Evolutionary conservation across 2,113 vertebrate genomes (phyloP), one percentile per base, ranked within the genome.

Genomic region (Mobula birostris): DNA sequence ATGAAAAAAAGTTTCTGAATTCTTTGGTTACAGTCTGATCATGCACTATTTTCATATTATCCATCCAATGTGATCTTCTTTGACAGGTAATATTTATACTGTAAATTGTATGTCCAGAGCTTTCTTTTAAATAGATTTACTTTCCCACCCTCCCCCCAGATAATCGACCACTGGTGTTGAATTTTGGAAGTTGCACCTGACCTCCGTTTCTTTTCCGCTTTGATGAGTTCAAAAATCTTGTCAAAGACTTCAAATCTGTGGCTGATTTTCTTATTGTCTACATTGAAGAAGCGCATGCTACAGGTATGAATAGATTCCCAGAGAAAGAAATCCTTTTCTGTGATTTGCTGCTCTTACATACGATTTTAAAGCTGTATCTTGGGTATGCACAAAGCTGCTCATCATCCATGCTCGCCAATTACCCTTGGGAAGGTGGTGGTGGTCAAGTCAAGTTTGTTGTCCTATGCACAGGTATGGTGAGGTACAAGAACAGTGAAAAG

Each of bases 121-220:
- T 58, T 29, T 58, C 14, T 56, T 27, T 9, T 7, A 29, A 58
- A 88, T 63, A 19, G 58, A 68, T 66, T 90, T 2, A 85, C 5
- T 88, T 61, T 90, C 19, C 79, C 72, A 24, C 72, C 32, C 94
- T 15, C 79, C 72, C 32, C 72, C 32, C 94, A 99, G 98, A 94
- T 2, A 97, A 95, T 80, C 96, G 98, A 40, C 98, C 98, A 17
- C 96, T 99, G 96, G 97, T 99, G 94, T 94, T 99, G 95, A 98
- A 97, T 95, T 99, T 99, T 95, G 98, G 98, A 94, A 99, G 98
- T 2, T 99, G 98, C 95, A 98, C 98, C 95, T 99, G 98, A 99
- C 98, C 98, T 95, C 98, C 98, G 0, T 99, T 99, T 95, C 97
- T 99, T 95, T 97, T 96, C 88, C 98, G 97, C 96, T 98, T 99